These are phyloP conservation scores for Scaptomyza hsui DNA, from an alignment of 1,140 invertebrate genomes.

Conservation along the genomic window DNA sequence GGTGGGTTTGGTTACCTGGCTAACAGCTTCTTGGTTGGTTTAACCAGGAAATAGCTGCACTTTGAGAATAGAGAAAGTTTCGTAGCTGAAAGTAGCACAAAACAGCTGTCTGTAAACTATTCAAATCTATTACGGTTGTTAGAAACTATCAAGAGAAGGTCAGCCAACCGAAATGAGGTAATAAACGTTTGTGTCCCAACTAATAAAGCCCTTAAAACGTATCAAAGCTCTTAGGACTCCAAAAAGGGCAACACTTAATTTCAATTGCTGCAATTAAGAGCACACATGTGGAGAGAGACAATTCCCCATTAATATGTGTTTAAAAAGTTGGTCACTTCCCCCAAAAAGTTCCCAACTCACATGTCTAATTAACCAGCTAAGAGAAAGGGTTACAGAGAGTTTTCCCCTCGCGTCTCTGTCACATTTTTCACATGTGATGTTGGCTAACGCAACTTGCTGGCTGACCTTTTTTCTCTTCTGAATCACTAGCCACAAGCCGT, in stretches of 20 bases:
- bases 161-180: slow-evolving; percentile 49
- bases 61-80: background rate
- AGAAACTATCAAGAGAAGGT: slow-evolving; percentile 37
- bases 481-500: slow-evolving; percentile 71
- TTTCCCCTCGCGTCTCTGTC: background rate
- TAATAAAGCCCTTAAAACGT: slow-evolving; percentile 57
- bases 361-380: slow-evolving; percentile 73
- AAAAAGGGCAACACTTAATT: slow-evolving; percentile 75
- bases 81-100: background rate
- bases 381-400: background rate
- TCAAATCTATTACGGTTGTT: slow-evolving; percentile 33
- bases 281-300: slow-evolving; percentile 34
- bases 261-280: slow-evolving; percentile 79
- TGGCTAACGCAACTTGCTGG: slow-evolving; percentile 56
- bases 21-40: slow-evolving; percentile 21
- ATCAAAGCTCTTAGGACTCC: slow-evolving; percentile 28
- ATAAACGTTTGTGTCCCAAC: slow-evolving; percentile 62
- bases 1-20: slow-evolving; percentile 36
- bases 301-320: slow-evolving; percentile 66
- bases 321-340: slow-evolving; percentile 60
- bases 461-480: slow-evolving; percentile 81
- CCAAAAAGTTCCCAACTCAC: slow-evolving; percentile 59
- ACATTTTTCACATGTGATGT: slow-evolving; percentile 60
- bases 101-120: slow-evolving; percentile 13
- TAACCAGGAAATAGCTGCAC: slow-evolving; percentile 10